A percentile compares a stretch with the other conserved stretches of the same genome.
Conservation (phyloP, 2,113 vertebrate genomes). For the Ammodytes marinus region DNA sequence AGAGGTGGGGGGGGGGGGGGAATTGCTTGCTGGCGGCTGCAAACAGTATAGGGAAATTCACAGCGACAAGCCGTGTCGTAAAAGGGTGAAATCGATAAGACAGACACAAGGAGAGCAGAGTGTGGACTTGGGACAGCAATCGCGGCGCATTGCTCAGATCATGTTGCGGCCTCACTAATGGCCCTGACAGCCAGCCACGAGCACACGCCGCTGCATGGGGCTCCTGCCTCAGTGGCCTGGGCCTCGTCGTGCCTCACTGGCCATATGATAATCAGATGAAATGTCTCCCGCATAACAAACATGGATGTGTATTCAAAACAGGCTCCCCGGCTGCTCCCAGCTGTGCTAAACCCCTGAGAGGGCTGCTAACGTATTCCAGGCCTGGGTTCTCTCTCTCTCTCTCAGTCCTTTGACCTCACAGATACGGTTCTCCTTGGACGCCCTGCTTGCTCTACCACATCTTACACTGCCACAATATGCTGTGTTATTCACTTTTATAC, state of each 20-base stretch:
- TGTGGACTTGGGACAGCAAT: constrained; percentile 98
- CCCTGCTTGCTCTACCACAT: constrained; percentile 75
- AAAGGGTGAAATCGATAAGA: constrained; percentile 98
- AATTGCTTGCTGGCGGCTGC: constrained; percentile 86
- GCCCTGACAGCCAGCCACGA: constrained; percentile 91
- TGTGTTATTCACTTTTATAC: constrained; percentile 69
- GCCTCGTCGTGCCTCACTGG: constrained; percentile 64
- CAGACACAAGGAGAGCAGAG: constrained; percentile 95
- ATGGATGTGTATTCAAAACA: constrained; percentile 74
- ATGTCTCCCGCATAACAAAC: constrained; percentile 62
- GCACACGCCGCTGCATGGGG: constrained; percentile 66
- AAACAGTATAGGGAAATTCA: constrained; percentile 92
- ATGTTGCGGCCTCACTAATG: constrained; percentile 90
- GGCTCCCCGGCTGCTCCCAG: constrained; percentile 49
- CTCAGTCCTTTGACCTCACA: constrained; percentile 71
- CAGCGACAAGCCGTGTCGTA: constrained; percentile 97
- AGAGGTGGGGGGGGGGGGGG: constrained; percentile 41
- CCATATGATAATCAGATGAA: constrained; percentile 81
- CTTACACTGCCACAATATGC: constrained; percentile 70
- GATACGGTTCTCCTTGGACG: constrained; percentile 75
- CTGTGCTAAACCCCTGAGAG: constrained; percentile 63
- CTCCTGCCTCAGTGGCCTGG: constrained; percentile 39
- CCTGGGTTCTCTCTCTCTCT: constrained; percentile 55
- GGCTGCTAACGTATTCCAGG: constrained; percentile 67
- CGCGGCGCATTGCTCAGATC: constrained; percentile 99